Evolutionary conservation across 1,140 invertebrate species (phyloP).

Genomic region (Calosoma granatense): DNA sequence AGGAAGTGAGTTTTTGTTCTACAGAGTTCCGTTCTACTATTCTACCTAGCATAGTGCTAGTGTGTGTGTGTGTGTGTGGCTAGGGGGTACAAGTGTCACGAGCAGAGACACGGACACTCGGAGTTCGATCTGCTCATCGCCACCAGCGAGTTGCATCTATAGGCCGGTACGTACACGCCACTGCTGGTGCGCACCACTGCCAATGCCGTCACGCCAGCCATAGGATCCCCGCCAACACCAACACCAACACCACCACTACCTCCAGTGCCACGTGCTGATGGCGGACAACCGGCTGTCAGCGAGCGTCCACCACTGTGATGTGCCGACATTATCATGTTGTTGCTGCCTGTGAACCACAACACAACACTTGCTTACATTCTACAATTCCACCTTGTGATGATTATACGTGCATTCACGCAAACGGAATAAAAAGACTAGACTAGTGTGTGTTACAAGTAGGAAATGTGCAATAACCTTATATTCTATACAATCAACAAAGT

Average conservation of each 20-base stretch:
- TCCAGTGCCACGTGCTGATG: no score
- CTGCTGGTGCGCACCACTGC: neutral
- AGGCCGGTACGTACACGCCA: slow-evolving; percentile 6
- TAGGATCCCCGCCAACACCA: neutral
- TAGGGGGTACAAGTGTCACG: no score
- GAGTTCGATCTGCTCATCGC: neutral
- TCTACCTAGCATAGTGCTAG: neutral
- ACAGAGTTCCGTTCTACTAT: neutral
- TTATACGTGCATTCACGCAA: no score
- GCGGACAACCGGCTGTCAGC: neutral
- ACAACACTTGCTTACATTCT: neutral
- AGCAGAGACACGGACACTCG: slow-evolving; percentile 10
- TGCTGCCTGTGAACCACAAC: neutral
- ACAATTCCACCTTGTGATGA: neutral
- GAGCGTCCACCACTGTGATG: neutral
- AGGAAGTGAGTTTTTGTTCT: slow-evolving; percentile 1
- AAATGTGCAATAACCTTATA: neutral
- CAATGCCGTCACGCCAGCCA: neutral
- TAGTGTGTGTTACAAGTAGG: neutral
- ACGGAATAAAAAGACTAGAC: neutral
- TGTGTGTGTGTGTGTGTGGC: neutral
- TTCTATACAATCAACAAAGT: neutral
- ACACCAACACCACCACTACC: neutral
- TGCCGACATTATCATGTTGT: neutral
- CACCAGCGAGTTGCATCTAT: slow-evolving; percentile 7